Evolutionary conservation across 2,888 invertebrate species (phyloP).

Genomic region (Melangyna quadrimaculata): DNA sequence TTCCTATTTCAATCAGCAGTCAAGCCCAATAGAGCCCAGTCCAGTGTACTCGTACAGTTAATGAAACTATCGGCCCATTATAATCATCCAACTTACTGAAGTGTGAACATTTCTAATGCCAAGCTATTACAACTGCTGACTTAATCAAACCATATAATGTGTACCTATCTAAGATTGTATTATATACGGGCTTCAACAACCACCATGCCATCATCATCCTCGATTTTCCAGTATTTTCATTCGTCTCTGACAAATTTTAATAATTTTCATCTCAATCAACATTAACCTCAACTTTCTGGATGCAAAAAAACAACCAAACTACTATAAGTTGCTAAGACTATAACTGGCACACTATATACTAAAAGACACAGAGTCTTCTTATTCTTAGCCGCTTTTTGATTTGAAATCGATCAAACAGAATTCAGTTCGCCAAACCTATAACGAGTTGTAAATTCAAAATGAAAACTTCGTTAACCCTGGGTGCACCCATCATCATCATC

Average conservation of each 20-base stretch:
- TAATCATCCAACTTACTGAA: conserved; percentile 34
- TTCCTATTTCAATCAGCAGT: background rate
- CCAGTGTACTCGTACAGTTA: background rate
- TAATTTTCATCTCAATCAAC: conserved; percentile 71
- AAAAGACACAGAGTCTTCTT: conserved; percentile 2
- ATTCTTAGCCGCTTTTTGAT: conserved; percentile 64
- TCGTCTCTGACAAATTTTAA: conserved; percentile 71
- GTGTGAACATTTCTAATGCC: conserved; percentile 59
- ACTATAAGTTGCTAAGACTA: background rate
- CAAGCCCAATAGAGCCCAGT: background rate
- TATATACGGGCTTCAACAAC: conserved; percentile 7
- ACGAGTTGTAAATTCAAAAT: conserved; percentile 71
- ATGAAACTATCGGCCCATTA: conserved; percentile 18
- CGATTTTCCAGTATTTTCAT: conserved; percentile 55
- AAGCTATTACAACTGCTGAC: conserved; percentile 28
- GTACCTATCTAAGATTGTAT: background rate
- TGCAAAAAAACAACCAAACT: conserved; percentile 16
- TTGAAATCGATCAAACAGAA: conserved; percentile 70
- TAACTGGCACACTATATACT: conserved; percentile 19
- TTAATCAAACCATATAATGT: conserved; percentile 13
- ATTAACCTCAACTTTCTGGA: conserved; percentile 61
- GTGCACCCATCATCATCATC: conserved; percentile 53
- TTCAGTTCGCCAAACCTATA: conserved; percentile 63
- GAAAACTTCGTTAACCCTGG: conserved; percentile 70
- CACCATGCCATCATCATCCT: background rate